These are phyloP conservation scores for Phthorimaea operculella DNA, from an alignment of 1,140 invertebrate genomes.

Conservation along the genomic window DNA sequence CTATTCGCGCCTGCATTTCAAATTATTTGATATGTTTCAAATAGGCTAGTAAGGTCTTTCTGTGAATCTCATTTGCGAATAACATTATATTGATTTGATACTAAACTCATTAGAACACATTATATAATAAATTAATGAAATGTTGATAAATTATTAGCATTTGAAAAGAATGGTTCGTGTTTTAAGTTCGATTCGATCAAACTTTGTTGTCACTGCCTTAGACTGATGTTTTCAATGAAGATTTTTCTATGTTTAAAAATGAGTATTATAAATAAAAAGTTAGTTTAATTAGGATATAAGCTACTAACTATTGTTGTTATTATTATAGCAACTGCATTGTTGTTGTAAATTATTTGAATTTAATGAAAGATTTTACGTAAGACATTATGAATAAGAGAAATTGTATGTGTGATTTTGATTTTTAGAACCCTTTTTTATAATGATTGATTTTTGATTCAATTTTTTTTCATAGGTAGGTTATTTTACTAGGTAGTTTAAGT, in stretches of 20 bases:
- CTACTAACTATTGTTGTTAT: slow-evolving; percentile 49
- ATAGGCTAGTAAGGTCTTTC: slow-evolving; percentile 19
- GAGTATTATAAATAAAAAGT: slow-evolving; percentile 52
- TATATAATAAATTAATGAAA: background rate
- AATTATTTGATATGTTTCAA: background rate
- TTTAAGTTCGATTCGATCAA: slow-evolving; percentile 33
- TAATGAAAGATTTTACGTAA: slow-evolving; percentile 43
- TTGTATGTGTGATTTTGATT: slow-evolving; percentile 42
- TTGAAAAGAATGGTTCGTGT: background rate
- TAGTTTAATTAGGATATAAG: slow-evolving; percentile 39
- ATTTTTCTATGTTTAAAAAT: slow-evolving; percentile 45
- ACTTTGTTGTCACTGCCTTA: slow-evolving; percentile 62
- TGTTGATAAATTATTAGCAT: background rate
- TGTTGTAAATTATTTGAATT: slow-evolving; percentile 63
- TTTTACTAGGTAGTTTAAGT: slow-evolving; percentile 35
- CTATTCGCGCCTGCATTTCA: background rate
- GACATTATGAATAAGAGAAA: slow-evolving; percentile 38
- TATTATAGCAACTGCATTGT: slow-evolving; percentile 47
- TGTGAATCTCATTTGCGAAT: slow-evolving; percentile 26
- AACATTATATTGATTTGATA: background rate
- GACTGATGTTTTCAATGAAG: slow-evolving; percentile 60
- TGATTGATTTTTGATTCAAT: slow-evolving; percentile 28
- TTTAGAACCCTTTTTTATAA: slow-evolving; percentile 34
- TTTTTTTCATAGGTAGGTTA: slow-evolving; percentile 37
- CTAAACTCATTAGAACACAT: background rate